A percentile compares a stretch with the other conserved stretches of the same genome.
Evolutionary conservation across 2,113 vertebrate species (phyloP).

Genomic region (Saccopteryx bilineata): DNA sequence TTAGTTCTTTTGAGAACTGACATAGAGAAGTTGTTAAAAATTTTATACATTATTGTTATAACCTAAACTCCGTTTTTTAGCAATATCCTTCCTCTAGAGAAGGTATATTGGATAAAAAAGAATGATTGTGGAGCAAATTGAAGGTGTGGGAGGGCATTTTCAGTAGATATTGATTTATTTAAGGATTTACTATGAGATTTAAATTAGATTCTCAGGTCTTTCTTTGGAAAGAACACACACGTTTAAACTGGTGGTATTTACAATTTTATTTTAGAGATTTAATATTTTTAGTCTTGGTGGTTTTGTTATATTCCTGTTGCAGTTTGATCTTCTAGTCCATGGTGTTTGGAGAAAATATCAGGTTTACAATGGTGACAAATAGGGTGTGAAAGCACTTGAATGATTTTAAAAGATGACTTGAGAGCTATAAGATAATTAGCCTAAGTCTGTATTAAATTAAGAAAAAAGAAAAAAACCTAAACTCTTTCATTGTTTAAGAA

Average conservation of each 20-base stretch:
- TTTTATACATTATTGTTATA: background rate
- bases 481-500: constrained; percentile 54
- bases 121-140: background rate
- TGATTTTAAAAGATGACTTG: constrained; percentile 32
- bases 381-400: background rate
- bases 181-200: constrained; percentile 4
- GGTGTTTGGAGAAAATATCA: background rate
- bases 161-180: background rate
- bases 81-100: background rate
- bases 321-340: background rate
- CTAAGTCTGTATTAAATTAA: constrained; percentile 35
- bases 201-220: background rate
- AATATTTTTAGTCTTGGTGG: constrained; percentile 17
- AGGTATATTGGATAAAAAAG: background rate
- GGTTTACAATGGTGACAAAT: constrained; percentile 46
- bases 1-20: constrained; percentile 25
- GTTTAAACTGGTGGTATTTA: background rate
- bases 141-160: background rate
- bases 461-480: background rate
- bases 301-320: constrained; percentile 18
- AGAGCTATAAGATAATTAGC: constrained; percentile 30
- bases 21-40: constrained; percentile 46
- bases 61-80: background rate
- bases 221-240: background rate
- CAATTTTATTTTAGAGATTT: constrained; percentile 53